These are phyloP conservation scores for Clistopyga incitator DNA, from an alignment of 2,888 invertebrate species.

Conservation along the genomic window DNA sequence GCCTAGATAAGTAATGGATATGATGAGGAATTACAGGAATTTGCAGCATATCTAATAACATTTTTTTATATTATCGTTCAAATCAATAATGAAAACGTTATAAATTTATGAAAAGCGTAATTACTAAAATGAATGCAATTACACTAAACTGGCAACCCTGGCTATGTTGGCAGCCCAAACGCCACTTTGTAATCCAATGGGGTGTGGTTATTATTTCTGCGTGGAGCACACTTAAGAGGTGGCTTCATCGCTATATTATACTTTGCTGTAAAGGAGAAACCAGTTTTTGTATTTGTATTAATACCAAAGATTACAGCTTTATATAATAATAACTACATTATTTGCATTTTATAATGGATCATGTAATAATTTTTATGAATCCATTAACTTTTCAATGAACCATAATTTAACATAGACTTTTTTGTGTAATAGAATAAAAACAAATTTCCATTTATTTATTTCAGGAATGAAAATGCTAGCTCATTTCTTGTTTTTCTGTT, in stretches of 20 bases:
- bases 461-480: neutral
- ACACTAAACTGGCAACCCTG: constrained; percentile 75
- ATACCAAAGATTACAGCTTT: neutral
- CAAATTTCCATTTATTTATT: neutral
- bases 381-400: neutral
- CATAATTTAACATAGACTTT: neutral
- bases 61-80: too few relatives aligned
- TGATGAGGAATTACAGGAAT: too few relatives aligned
- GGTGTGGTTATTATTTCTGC: constrained; percentile 51
- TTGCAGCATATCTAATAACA: too few relatives aligned
- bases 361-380: too few relatives aligned
- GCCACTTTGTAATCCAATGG: constrained; percentile 30
- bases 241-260: constrained; percentile 37
- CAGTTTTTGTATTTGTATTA: neutral
- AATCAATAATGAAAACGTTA: too few relatives aligned
- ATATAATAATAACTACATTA: neutral
- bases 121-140: too few relatives aligned
- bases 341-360: too few relatives aligned
- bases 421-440: neutral
- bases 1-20: too few relatives aligned
- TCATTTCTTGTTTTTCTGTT: neutral
- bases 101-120: too few relatives aligned
- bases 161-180: constrained; percentile 39
- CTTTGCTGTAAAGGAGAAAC: neutral
- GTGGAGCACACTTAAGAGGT: constrained; percentile 13